Percentiles rank a stretch among this genome's conserved stretches.
phyloP scores from a whole-genome alignment of 35 echinoderm and acorn worm species.

The Hemicentrotus pulcherrimus region DNA sequence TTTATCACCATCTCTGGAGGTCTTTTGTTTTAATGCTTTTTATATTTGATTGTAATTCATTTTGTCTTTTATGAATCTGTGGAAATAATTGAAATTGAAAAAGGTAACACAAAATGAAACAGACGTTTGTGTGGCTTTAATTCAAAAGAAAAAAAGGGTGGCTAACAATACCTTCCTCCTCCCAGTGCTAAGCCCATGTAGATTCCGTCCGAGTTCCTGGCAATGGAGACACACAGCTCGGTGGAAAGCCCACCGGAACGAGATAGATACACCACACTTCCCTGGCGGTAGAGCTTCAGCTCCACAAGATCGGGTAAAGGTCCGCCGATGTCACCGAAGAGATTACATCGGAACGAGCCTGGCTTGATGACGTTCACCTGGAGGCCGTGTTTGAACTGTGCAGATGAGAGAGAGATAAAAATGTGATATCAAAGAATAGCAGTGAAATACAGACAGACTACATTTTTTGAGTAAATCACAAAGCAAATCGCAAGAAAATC shows the following conservation, averaged over 20 bases:
- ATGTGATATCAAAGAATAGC: background rate
- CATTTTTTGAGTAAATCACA: no score
- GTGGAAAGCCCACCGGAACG: conserved; percentile 68
- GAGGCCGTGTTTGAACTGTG: conserved; percentile 52
- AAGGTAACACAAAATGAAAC: no score
- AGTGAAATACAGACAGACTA: background rate
- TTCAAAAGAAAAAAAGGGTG: no score
- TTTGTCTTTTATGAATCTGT: no score
- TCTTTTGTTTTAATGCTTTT: no score
- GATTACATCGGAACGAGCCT: conserved; percentile 67
- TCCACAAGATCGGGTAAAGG: conserved; percentile 59
- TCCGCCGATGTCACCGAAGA: conserved; percentile 69
- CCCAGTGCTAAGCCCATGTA: conserved; percentile 70
- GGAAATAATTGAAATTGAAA: no score
- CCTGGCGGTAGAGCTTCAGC: conserved; percentile 65
- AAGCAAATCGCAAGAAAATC: no score
- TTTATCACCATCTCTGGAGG: no score
- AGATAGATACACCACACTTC: conserved; percentile 67
- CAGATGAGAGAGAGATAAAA: background rate
- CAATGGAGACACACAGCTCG: conserved; percentile 60
- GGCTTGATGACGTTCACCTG: conserved; percentile 79
- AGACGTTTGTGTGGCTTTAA: no score
- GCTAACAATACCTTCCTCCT: conserved; percentile 60
- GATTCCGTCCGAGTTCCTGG: conserved; percentile 69
- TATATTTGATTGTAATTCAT: no score